phyloP scores from a whole-genome alignment of 2,888 invertebrate genomes.

The Nomada hirtipes region DNA sequence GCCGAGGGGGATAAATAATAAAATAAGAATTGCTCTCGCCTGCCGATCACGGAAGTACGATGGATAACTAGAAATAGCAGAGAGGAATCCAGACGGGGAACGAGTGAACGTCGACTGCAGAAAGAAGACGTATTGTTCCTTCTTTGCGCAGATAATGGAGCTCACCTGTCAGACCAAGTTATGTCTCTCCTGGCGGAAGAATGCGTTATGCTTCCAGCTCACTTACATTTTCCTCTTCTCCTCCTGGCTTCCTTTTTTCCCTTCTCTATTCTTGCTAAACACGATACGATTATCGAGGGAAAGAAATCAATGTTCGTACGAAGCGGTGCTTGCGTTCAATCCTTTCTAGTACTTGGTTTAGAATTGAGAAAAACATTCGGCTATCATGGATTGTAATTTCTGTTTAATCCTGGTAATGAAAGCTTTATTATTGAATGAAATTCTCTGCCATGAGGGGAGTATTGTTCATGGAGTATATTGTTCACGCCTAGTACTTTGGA shows the following conservation, averaged over 20 bases:
- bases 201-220: constrained; percentile 68
- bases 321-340: not conserved
- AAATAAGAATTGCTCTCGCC: constrained; percentile 71
- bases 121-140: constrained; percentile 79
- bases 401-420: not conserved
- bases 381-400: not conserved
- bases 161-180: constrained; percentile 77
- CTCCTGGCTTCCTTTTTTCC: not conserved
- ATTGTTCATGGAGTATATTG: not conserved
- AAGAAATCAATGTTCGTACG: constrained; percentile 47
- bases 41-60: constrained; percentile 68
- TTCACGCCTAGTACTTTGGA: no score
- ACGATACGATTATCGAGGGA: constrained; percentile 25
- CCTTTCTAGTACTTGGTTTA: constrained; percentile 20
- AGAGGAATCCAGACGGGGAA: constrained; percentile 44
- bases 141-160: constrained; percentile 77
- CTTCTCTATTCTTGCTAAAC: not conserved
- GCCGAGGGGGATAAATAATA: constrained; percentile 70
- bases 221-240: not conserved
- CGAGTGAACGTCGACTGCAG: constrained; percentile 44
- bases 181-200: constrained; percentile 72
- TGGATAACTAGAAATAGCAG: constrained; percentile 55
- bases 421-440: not conserved
- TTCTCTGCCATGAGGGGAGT: not conserved
- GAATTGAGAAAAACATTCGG: not conserved